Evolutionary conservation across 2,888 invertebrate species (phyloP).

Genomic region (Machimus atricapillus): DNA sequence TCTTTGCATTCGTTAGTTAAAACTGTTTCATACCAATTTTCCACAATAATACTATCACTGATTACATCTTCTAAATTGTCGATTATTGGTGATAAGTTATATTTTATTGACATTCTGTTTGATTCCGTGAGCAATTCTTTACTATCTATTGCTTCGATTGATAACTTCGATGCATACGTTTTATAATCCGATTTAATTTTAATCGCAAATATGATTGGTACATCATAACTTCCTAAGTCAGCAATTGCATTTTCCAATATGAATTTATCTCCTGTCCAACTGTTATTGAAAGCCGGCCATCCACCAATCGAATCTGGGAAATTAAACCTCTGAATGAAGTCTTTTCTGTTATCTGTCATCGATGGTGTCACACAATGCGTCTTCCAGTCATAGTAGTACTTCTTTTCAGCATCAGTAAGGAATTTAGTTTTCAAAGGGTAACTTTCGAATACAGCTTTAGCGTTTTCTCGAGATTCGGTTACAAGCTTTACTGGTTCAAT

Average conservation of each 20-base stretch:
- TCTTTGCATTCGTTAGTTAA: background rate
- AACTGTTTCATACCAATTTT: background rate
- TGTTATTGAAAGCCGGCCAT: background rate
- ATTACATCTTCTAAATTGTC: background rate
- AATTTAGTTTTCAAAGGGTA: background rate
- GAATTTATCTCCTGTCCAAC: background rate
- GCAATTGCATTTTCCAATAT: background rate
- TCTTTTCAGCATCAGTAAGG: background rate
- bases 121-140: background rate
- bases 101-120: background rate
- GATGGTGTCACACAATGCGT: background rate
- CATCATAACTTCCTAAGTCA: background rate
- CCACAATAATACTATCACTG: background rate
- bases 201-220: background rate
- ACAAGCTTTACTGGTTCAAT: background rate
- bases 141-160: background rate
- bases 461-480: background rate
- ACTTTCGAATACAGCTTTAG: background rate
- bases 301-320: background rate
- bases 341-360: background rate
- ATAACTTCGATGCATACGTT: background rate
- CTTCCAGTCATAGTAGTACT: background rate
- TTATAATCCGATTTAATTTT: background rate
- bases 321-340: background rate
- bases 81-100: background rate